Conservation (phyloP, 2,888 invertebrate species). For the Trachelus troglodyta region DNA sequence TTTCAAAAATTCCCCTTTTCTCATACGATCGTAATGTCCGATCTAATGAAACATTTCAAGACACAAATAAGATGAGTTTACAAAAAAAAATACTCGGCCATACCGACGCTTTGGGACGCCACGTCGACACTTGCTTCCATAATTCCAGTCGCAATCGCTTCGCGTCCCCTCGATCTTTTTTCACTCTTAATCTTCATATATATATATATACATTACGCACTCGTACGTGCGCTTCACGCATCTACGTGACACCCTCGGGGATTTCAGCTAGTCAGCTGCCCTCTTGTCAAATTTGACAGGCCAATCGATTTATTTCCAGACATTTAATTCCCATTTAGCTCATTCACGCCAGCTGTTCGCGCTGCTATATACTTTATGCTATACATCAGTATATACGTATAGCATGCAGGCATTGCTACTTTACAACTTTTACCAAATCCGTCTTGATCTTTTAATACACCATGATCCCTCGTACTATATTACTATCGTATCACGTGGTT, state of each 20-base stretch:
- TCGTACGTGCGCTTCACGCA: constrained; percentile 9
- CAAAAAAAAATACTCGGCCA: neutral
- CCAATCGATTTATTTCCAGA: constrained; percentile 33
- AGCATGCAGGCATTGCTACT: neutral
- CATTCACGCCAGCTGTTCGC: neutral
- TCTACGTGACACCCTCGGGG: constrained; percentile 7
- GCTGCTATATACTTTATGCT: neutral
- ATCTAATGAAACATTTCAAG: neutral
- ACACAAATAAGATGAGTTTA: neutral
- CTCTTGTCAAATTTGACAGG: constrained; percentile 26
- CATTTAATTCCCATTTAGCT: neutral
- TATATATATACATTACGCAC: neutral
- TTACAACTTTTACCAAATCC: neutral
- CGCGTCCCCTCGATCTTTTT: neutral
- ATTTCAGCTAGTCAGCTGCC: constrained; percentile 30
- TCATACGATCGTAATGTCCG: neutral
- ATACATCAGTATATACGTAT: neutral
- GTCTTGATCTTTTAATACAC: neutral
- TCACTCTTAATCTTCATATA: neutral
- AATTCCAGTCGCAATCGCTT: neutral
- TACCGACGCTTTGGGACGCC: neutral
- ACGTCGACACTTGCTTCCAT: neutral
- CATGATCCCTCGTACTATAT: neutral
- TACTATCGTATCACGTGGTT: neutral
- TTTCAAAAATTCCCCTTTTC: neutral